A percentile compares a stretch with the other conserved stretches of the same genome.
phyloP scores from a whole-genome alignment of 1,140 invertebrate species.

The Centruroides vittatus region DNA sequence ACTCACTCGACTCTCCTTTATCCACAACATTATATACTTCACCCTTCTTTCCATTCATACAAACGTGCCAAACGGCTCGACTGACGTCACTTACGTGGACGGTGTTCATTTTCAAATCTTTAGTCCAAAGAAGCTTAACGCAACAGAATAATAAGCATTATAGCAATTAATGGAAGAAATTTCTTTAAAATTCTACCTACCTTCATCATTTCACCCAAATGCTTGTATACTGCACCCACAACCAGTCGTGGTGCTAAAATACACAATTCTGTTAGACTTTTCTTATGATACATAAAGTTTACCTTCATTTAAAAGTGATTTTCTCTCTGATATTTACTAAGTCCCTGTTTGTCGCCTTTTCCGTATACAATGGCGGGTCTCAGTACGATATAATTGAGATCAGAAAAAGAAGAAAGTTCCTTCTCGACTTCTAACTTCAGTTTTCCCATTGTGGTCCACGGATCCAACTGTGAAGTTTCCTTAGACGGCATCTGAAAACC shows the following conservation, averaged over 20 bases:
- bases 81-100: slow-evolving; percentile 70
- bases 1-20: slow-evolving; percentile 50
- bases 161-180: too few species aligned
- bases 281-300: neutral
- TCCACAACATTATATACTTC: slow-evolving; percentile 72
- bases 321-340: slow-evolving; percentile 44
- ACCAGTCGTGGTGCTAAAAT: slow-evolving; percentile 60
- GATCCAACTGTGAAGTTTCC: slow-evolving; percentile 57
- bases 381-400: slow-evolving; percentile 62
- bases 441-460: slow-evolving; percentile 67
- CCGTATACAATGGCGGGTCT: slow-evolving; percentile 78
- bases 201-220: slow-evolving; percentile 78
- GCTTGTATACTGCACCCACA: slow-evolving; percentile 72
- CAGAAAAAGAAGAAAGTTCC: slow-evolving; percentile 46
- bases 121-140: slow-evolving; percentile 56
- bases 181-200: slow-evolving; percentile 13
- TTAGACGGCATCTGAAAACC: slow-evolving; percentile 46
- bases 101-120: slow-evolving; percentile 69
- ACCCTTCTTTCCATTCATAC: slow-evolving; percentile 31
- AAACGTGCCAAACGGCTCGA: slow-evolving; percentile 56
- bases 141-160: too few species aligned
- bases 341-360: slow-evolving; percentile 57
- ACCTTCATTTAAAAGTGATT: too few species aligned
- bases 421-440: slow-evolving; percentile 72
- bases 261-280: neutral